These are phyloP conservation scores for Mactromeris polynyma DNA, from an alignment of 2,888 invertebrate species.

Conservation along the genomic window DNA sequence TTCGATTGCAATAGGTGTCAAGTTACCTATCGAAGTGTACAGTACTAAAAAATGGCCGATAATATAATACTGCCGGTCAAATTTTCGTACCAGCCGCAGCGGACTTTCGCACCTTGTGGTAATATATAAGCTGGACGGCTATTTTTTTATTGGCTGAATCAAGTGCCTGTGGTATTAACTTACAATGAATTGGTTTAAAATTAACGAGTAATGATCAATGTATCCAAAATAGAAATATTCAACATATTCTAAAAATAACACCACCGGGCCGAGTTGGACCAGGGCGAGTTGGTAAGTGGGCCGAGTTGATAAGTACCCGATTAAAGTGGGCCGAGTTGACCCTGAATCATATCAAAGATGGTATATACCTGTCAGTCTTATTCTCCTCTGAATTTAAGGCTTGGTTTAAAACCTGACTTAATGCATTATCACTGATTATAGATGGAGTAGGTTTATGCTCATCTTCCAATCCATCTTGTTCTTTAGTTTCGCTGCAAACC, in stretches of 20 bases:
- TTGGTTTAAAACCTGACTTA: not conserved
- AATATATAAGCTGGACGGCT: too few relatives aligned
- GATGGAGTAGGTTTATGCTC: not conserved
- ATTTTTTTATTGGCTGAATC: too few relatives aligned
- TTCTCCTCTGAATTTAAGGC: not conserved
- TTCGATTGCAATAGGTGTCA: too few relatives aligned
- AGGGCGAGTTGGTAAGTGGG: not conserved
- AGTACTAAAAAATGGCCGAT: too few relatives aligned
- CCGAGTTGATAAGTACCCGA: not conserved
- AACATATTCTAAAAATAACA: not conserved
- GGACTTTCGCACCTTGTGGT: too few relatives aligned
- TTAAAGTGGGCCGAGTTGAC: not conserved
- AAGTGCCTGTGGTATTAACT: too few relatives aligned
- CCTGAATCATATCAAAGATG: not conserved
- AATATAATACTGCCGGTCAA: too few relatives aligned
- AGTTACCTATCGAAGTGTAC: too few relatives aligned
- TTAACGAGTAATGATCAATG: too few relatives aligned
- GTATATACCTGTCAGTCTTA: slow-evolving; percentile 16
- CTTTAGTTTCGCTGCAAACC: not conserved
- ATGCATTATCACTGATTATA: not conserved
- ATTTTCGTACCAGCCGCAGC: too few relatives aligned
- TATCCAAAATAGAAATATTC: too few relatives aligned
- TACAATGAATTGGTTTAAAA: too few relatives aligned
- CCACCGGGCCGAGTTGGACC: not conserved
- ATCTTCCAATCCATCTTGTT: not conserved